A percentile compares a stretch with the other conserved stretches of the same genome.
Conservation (phyloP, 2,888 invertebrate species). For the Thecocarcelia acutangulata region DNA sequence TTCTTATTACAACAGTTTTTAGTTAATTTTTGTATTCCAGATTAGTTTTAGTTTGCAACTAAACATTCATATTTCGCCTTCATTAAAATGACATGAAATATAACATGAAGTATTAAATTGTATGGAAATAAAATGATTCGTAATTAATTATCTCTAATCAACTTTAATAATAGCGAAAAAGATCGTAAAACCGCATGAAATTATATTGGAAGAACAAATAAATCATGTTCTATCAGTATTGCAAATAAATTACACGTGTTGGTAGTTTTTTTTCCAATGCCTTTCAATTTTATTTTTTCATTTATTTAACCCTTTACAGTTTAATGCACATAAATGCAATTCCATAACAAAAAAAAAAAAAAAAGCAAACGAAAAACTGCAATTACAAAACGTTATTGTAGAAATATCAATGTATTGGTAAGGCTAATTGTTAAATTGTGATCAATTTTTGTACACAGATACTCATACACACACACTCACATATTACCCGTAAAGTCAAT, state of each 20-base stretch:
- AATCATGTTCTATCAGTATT: slow-evolving; percentile 31
- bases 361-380: background rate
- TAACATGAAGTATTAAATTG: slow-evolving; percentile 8
- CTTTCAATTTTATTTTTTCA: slow-evolving; percentile 3
- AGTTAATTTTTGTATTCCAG: no score
- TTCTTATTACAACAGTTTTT: no score
- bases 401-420: no score
- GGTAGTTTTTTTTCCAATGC: background rate
- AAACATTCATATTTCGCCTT: background rate
- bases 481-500: background rate
- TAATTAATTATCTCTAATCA: slow-evolving; percentile 59
- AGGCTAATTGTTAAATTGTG: slow-evolving; percentile 52
- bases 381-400: slow-evolving; percentile 38
- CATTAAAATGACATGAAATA: slow-evolving; percentile 23
- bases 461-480: background rate
- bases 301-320: slow-evolving; percentile 23
- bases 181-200: slow-evolving; percentile 54
- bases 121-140: slow-evolving; percentile 43
- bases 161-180: slow-evolving; percentile 47
- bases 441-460: slow-evolving; percentile 25
- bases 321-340: slow-evolving; percentile 17
- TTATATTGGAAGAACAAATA: slow-evolving; percentile 43
- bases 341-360: background rate
- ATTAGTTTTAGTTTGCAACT: background rate
- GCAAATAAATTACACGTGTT: slow-evolving; percentile 55